Evolutionary conservation across 2,797 vertebrate genomes (phyloP).

Genomic region (Prunella strophiata): DNA sequence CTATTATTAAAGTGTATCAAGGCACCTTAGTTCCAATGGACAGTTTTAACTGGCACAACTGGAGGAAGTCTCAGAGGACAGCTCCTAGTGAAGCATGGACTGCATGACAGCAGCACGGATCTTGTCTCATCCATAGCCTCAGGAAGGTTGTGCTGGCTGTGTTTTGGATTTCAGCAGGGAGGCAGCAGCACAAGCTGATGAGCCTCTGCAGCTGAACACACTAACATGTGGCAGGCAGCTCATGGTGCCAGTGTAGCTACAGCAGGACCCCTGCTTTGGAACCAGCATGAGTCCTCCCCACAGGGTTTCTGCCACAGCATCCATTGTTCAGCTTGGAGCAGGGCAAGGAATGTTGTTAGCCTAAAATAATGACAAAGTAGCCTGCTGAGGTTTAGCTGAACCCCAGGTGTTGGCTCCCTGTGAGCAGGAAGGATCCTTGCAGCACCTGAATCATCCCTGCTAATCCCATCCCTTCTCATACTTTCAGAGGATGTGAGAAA

Average conservation of each 20-base stretch:
- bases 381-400: neutral
- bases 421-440: neutral
- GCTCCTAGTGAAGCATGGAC: neutral
- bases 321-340: neutral
- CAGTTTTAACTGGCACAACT: neutral
- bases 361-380: neutral
- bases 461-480: neutral
- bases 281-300: accelerated
- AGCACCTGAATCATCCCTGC: neutral
- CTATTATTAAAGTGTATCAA: neutral
- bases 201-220: neutral
- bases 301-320: accelerated
- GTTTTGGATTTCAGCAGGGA: neutral
- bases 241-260: neutral
- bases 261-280: neutral
- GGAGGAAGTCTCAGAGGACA: neutral
- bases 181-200: neutral
- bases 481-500: neutral
- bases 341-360: neutral
- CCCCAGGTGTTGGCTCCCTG: accelerated
- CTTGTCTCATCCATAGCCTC: neutral
- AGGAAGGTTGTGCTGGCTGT: neutral
- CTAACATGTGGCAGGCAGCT: neutral
- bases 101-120: neutral
- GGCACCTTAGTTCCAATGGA: neutral